phyloP scores from a whole-genome alignment of 35 echinoderm and acorn worm species.

The Chiridota heheva region DNA sequence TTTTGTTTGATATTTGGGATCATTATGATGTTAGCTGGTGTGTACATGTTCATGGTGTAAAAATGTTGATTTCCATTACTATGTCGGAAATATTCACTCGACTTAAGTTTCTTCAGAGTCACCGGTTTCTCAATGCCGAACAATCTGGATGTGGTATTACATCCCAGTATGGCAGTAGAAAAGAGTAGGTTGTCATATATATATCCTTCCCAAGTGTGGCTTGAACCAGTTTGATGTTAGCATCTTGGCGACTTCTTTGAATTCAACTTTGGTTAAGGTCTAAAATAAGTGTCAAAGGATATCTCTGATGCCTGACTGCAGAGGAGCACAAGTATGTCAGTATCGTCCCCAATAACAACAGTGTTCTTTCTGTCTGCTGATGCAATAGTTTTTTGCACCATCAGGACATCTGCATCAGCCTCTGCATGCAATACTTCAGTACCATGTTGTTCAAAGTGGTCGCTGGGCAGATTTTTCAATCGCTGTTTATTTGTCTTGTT shows the following conservation, averaged over 20 bases:
- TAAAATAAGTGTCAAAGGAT: not conserved
- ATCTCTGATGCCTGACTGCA: not conserved
- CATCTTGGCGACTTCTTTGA: not conserved
- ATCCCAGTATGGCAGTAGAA: not conserved
- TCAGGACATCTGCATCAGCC: not conserved
- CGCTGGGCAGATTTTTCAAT: too few species aligned
- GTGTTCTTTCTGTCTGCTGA: too few species aligned
- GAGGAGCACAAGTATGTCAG: too few species aligned
- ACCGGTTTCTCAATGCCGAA: not conserved
- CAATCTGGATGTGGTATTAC: constrained; percentile 1
- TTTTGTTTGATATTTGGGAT: too few species aligned
- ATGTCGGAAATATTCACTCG: too few species aligned
- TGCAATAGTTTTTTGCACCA: not conserved
- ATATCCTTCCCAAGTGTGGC: too few species aligned
- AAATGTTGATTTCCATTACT: too few species aligned
- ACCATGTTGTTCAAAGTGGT: not conserved
- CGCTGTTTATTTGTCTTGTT: not conserved
- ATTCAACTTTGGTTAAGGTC: not conserved
- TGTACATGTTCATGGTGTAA: too few species aligned
- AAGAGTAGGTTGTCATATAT: not conserved
- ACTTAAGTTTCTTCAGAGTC: too few species aligned
- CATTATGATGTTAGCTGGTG: too few species aligned
- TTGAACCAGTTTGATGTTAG: not conserved
- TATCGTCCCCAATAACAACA: too few species aligned
- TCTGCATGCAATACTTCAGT: not conserved